A percentile compares a stretch with the other conserved stretches of the same genome.
Conservation (phyloP, 2,888 invertebrate genomes). For the Steromphala cineraria region DNA sequence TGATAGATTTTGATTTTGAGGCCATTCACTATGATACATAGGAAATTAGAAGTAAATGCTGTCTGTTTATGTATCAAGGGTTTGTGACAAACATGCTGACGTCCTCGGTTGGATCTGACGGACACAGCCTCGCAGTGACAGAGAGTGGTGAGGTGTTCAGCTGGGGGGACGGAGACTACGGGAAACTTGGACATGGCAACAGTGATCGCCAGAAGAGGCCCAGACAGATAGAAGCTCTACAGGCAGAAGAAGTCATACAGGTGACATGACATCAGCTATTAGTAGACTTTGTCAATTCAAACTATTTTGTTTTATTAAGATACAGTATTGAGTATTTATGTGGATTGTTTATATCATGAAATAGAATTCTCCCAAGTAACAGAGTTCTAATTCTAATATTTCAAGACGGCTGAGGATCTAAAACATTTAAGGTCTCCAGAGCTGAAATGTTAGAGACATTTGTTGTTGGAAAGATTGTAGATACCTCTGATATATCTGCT, state of each 20-base stretch:
- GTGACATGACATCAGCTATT: slow-evolving; percentile 52
- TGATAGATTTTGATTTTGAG: too few relatives aligned
- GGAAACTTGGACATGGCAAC: slow-evolving; percentile 82
- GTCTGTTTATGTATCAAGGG: slow-evolving; percentile 69
- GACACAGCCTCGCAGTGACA: slow-evolving; percentile 81
- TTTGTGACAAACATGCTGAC: slow-evolving; percentile 81
- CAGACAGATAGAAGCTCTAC: slow-evolving; percentile 80
- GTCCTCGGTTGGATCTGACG: slow-evolving; percentile 82
- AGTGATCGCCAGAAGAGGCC: slow-evolving; percentile 81
- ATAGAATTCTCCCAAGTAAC: too few relatives aligned
- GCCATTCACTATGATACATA: too few relatives aligned
- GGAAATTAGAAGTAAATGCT: too few relatives aligned
- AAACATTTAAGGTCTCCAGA: too few relatives aligned
- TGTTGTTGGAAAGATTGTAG: too few relatives aligned
- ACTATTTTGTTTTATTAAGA: background rate
- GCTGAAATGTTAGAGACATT: too few relatives aligned
- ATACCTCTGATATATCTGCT: background rate
- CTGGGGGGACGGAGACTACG: slow-evolving; percentile 83
- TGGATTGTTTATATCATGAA: too few relatives aligned
- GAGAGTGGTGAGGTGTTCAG: slow-evolving; percentile 83
- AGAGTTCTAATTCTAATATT: too few relatives aligned
- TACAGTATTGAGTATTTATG: too few relatives aligned
- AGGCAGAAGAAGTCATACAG: slow-evolving; percentile 80
- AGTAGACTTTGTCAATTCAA: background rate
- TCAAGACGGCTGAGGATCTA: too few relatives aligned